phyloP scores from a whole-genome alignment of 2,797 vertebrate species.

The Periophthalmus magnuspinnatus region DNA sequence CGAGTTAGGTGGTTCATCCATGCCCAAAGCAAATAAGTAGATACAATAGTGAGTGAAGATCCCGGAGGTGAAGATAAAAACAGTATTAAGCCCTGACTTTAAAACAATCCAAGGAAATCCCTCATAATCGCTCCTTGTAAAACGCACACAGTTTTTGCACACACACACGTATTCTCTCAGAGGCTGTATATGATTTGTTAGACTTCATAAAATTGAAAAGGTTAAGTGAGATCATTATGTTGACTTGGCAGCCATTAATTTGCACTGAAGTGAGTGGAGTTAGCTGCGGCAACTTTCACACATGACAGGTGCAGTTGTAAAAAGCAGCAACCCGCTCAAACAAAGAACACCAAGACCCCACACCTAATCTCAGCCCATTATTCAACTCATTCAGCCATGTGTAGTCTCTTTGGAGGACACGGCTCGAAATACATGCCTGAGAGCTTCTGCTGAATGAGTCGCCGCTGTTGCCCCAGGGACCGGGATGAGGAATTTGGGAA shows the following conservation, averaged over 20 bases:
- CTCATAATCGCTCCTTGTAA: background rate
- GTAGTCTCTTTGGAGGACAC: background rate
- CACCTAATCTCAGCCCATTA: background rate
- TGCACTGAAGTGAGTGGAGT: conserved; percentile 7
- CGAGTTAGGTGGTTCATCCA: too few relatives aligned
- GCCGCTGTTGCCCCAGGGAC: background rate
- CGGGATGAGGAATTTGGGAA: background rate
- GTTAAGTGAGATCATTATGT: conserved; percentile 44
- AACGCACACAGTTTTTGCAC: background rate
- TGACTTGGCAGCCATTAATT: conserved; percentile 46
- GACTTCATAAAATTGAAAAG: conserved; percentile 51
- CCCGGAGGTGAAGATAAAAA: background rate
- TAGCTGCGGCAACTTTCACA: conserved; percentile 16
- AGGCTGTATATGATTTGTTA: conserved; percentile 36
- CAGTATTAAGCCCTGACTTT: background rate
- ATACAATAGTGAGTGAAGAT: background rate
- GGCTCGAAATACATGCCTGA: conserved; percentile 3
- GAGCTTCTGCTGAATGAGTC: background rate
- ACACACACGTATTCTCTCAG: conserved; percentile 5
- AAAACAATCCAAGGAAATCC: background rate
- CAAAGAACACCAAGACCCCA: background rate
- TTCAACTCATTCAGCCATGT: background rate
- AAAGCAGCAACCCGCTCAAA: background rate
- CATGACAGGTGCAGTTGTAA: conserved; percentile 5
- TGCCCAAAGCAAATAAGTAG: background rate